phyloP scores from a whole-genome alignment of 2,113 vertebrate species.

The Scortum barcoo region DNA sequence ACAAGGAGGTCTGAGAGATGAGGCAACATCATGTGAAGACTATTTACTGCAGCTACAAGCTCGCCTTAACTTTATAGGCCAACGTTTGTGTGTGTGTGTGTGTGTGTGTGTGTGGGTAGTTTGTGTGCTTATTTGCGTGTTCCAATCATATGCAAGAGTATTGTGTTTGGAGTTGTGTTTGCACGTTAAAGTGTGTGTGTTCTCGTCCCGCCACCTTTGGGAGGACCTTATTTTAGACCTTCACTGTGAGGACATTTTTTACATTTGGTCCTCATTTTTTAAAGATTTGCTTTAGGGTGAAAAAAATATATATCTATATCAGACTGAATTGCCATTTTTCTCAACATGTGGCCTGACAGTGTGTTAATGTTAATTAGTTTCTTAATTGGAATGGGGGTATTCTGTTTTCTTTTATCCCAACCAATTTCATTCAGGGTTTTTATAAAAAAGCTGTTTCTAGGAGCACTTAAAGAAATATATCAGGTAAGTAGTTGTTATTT shows the following conservation, averaged over 20 bases:
- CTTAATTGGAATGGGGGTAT: no score
- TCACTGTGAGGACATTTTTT: not conserved
- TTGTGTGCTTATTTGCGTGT: not conserved
- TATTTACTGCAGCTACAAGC: not conserved
- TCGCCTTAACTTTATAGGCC: not conserved
- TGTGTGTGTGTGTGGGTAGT: slow-evolving; percentile 25
- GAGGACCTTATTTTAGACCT: not conserved
- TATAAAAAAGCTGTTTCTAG: no score
- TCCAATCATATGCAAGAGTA: not conserved
- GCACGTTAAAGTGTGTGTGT: slow-evolving; percentile 4
- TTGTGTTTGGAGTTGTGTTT: slow-evolving; percentile 14
- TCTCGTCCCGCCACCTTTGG: not conserved
- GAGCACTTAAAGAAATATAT: not conserved
- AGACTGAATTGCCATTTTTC: not conserved
- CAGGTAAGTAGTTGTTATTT: not conserved
- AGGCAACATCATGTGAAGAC: slow-evolving; percentile 29
- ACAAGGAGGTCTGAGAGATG: slow-evolving; percentile 23
- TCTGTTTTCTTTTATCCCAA: no score
- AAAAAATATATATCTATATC: no score
- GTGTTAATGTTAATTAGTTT: not conserved
- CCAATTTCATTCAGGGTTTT: no score
- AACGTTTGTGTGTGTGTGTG: slow-evolving; percentile 13
- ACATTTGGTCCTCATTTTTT: no score
- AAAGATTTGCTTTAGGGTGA: not conserved
- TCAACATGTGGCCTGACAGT: not conserved